These are phyloP conservation scores for Thalassarche chlororhynchos DNA, from an alignment of 2,113 vertebrate genomes.

Conservation along the genomic window DNA sequence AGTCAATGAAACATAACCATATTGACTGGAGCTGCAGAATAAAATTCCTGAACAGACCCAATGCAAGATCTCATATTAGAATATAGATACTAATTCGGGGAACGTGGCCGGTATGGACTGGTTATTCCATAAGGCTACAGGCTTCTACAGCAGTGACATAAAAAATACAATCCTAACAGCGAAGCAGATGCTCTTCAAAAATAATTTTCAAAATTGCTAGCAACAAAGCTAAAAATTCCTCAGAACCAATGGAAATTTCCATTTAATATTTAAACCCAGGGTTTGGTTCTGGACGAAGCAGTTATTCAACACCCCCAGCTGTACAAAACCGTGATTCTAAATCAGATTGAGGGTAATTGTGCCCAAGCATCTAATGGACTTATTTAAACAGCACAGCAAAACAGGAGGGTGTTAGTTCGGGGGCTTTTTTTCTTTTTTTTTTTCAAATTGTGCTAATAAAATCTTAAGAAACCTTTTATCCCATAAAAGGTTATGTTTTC, in stretches of 20 bases:
- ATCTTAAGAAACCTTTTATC: not conserved
- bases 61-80: not conserved
- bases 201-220: not conserved
- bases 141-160: not conserved
- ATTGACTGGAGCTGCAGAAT: not conserved
- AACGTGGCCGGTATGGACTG: rapidly evolving
- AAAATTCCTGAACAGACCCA: not conserved
- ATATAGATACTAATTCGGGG: not conserved
- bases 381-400: not conserved
- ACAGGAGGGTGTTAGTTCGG: not conserved
- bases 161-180: not conserved
- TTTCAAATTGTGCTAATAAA: not conserved
- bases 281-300: not conserved
- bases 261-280: not conserved
- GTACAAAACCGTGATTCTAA: not conserved
- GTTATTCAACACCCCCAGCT: not conserved
- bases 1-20: not conserved
- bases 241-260: not conserved
- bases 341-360: not conserved
- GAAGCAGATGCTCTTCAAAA: not conserved
- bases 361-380: not conserved
- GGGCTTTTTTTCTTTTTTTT: not conserved
- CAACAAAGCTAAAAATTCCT: not conserved
- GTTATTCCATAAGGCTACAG: not conserved
- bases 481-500: not conserved